These are phyloP conservation scores for Hydriomena furcata DNA, from an alignment of 2,888 invertebrate genomes.

Conservation along the genomic window DNA sequence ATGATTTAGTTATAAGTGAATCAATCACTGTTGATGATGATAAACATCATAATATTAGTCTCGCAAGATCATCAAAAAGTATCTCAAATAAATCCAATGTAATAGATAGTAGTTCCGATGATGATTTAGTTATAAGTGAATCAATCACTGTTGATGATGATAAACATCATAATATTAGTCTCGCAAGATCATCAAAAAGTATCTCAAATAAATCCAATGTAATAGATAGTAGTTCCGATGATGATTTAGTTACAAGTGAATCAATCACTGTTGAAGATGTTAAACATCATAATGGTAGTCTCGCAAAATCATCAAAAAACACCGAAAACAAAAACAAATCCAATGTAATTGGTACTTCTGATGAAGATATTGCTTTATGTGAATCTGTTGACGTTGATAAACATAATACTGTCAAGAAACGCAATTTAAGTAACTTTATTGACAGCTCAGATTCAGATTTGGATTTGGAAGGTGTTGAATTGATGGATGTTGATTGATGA, in stretches of 20 bases:
- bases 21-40: conserved; percentile 9
- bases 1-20: not conserved
- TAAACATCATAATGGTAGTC: not conserved
- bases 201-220: not conserved
- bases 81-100: not conserved
- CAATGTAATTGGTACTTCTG: not conserved
- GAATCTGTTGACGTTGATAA: not conserved
- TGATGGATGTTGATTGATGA: no score
- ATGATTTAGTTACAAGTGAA: not conserved
- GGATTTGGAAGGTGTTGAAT: conserved; percentile 37
- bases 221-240: not conserved
- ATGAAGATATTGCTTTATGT: not conserved
- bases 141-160: not conserved
- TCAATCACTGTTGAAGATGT: not conserved
- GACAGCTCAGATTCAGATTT: conserved; percentile 46
- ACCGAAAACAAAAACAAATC: not conserved
- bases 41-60: conserved; percentile 3
- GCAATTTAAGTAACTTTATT: conserved; percentile 28
- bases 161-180: not conserved
- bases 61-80: not conserved
- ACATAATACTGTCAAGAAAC: not conserved
- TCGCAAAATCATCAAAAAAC: not conserved
- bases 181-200: not conserved
- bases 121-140: not conserved
- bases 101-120: not conserved